Evolutionary conservation across 2,113 vertebrate species (phyloP), one percentile per base, ranked within the genome.

Genomic region (Calyptomena viridis): DNA sequence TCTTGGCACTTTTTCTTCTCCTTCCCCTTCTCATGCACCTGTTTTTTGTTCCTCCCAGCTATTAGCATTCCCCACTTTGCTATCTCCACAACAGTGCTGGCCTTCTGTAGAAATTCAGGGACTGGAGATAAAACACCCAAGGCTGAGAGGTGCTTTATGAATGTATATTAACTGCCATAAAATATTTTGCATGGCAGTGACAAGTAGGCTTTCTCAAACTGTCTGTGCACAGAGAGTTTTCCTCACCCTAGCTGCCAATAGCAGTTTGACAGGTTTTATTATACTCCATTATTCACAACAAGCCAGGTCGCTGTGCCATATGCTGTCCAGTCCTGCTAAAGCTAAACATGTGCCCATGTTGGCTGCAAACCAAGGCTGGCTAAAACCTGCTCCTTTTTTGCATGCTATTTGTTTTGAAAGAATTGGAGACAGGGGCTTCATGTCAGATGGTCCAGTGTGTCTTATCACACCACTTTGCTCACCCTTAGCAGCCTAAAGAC

Each of bases 241-340:
- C 93, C 73, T 94, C 92, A 90, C 80, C 56, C 90, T 93, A 33
- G 92, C 84, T 96, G 96, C 96, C 95, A 93, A 90, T 88, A 96
- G 90, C 93, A 68, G 85, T 95, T 96, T 97, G 95, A 97, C 95
- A 96, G 92, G 83, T 96, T 96, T 96, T 94, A 94, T 97, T 95
- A 92, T 92, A 96, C 93, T 90, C 90, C 90, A 95, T 96, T 97
- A 96, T 95, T 95, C 94, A 96, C 90, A 88, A 95, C 90, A 95
- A 96, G 93, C 80, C 96, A 95, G 95, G 95, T 97, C 93, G 76
- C 88, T 88, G 88, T 92, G 95, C 95, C 96, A 95, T 97, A 96
- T 97, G 96, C 88, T 96, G 94, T 89, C 94, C 96, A 87, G 96
- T 89, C 86, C 86, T 84, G 76, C 94, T 91, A 90, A 94, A 97